Evolutionary conservation across 2,113 vertebrate species (phyloP).

Genomic region (Alectura lathami): DNA sequence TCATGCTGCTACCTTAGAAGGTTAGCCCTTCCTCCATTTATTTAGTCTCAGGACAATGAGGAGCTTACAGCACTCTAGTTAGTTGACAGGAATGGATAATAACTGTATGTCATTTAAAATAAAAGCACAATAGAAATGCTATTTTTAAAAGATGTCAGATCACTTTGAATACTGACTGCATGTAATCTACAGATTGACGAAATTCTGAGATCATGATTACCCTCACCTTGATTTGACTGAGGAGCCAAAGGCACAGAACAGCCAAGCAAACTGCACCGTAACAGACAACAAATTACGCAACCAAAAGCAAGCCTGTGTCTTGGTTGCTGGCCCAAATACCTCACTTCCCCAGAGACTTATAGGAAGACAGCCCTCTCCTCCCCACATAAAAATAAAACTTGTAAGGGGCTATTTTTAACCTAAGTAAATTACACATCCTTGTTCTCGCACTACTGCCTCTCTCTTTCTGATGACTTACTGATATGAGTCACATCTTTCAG

Average conservation of each 20-base stretch:
- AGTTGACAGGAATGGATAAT: background rate
- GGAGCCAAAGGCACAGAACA: background rate
- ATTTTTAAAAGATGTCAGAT: background rate
- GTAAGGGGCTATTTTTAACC: slow-evolving; percentile 41
- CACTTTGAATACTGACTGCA: background rate
- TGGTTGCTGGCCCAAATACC: slow-evolving; percentile 34
- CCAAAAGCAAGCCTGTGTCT: background rate
- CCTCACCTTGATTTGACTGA: background rate
- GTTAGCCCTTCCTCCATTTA: background rate
- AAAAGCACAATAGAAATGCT: background rate
- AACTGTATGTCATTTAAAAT: background rate
- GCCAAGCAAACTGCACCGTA: background rate
- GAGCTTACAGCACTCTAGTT: background rate
- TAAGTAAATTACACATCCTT: slow-evolving; percentile 15
- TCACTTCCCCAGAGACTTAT: background rate
- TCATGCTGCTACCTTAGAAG: background rate
- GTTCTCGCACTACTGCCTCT: slow-evolving; percentile 19
- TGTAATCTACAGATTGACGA: background rate
- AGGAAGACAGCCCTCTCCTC: background rate
- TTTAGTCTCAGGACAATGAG: background rate
- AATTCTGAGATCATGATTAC: background rate
- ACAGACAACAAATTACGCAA: background rate
- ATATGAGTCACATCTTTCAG: slow-evolving; percentile 39
- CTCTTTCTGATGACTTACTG: slow-evolving; percentile 1
- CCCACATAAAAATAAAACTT: background rate